Evolutionary conservation across 2,113 vertebrate species (phyloP).

Genomic region (Pteruthius melanotis): DNA sequence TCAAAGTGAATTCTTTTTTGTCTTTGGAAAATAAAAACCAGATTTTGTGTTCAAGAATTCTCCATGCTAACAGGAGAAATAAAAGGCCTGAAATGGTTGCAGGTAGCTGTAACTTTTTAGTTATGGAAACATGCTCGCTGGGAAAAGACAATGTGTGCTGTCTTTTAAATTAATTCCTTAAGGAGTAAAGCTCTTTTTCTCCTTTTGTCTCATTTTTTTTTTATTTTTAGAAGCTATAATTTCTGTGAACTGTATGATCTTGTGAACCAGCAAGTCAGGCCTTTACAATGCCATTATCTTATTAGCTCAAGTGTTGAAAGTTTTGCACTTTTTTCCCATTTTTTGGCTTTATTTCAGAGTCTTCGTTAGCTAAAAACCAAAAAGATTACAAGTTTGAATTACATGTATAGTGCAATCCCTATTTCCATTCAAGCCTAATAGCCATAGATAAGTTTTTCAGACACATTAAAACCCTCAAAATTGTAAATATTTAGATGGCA

Average conservation of each 20-base stretch:
- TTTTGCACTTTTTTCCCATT: rapidly evolving
- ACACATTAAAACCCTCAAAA: neutral
- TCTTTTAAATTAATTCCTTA: neutral
- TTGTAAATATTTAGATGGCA: neutral
- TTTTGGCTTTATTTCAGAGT: neutral
- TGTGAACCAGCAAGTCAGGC: neutral
- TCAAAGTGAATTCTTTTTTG: neutral
- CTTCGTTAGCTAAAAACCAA: neutral
- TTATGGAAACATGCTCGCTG: neutral
- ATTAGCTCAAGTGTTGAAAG: neutral
- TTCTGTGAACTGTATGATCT: neutral
- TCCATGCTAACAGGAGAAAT: neutral
- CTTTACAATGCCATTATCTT: neutral
- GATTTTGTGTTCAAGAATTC: neutral
- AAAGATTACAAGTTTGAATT: neutral
- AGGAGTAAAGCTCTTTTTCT: neutral
- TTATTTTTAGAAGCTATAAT: neutral
- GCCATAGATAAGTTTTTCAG: neutral
- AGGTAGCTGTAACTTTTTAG: neutral
- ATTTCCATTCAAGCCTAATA: neutral
- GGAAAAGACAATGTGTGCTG: neutral
- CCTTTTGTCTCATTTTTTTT: neutral
- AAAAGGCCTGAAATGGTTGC: neutral
- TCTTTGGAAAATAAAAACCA: neutral
- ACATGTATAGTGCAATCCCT: neutral